Evolutionary conservation across 2,888 invertebrate species (phyloP), one percentile per base, ranked within the genome.

Genomic region (Philhelius pedissequus): DNA sequence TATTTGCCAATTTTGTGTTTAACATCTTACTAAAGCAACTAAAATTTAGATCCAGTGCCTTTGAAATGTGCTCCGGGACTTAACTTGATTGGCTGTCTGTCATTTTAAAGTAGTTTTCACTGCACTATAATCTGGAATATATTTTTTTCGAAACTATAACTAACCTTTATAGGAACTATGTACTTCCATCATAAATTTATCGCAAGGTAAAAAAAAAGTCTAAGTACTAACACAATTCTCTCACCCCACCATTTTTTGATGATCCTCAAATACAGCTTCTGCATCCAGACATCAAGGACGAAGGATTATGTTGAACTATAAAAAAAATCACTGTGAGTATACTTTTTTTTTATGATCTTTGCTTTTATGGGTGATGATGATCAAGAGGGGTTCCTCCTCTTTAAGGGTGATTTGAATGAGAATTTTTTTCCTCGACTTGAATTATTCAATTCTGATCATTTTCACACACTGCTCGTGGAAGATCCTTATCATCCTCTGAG

Each of bases 401-500:
- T 48, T 66, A 50, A 58, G 58, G 74, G 69, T 77, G 60, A 40
- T 43, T 48, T 18, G 40, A 35, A 56, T 30, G 9, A 8, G 15
- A 52, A n/a, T n/a, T n/a, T n/a, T n/a, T n/a, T n/a, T n/a, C n/a
- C n/a, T n/a, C n/a, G 66, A 50, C 15, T 18, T 40, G 9, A 22
- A 76, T 25, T 54, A 73, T 69, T 64, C 56, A 75, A 54, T 66
- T 62, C 40, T 80, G 84, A 84, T 84, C 80, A 84, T 80, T 84
- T 80, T 80, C 84, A 84, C 84, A 84, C 75, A 84, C 20, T 45
- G 20, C n/a, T 27, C 30, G 7, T 6, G n/a, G 77, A 73, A 73
- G 79, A 79, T 83, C 64, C 74, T 70, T 79, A 78, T 69, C 74
- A 78, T 69, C 74, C 64, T 78, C 30, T 30, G 27, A 52, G 18